Evolutionary conservation across 2,888 invertebrate genomes (phyloP), one percentile per base, ranked within the genome.

Genomic region (Netelia melanura): DNA sequence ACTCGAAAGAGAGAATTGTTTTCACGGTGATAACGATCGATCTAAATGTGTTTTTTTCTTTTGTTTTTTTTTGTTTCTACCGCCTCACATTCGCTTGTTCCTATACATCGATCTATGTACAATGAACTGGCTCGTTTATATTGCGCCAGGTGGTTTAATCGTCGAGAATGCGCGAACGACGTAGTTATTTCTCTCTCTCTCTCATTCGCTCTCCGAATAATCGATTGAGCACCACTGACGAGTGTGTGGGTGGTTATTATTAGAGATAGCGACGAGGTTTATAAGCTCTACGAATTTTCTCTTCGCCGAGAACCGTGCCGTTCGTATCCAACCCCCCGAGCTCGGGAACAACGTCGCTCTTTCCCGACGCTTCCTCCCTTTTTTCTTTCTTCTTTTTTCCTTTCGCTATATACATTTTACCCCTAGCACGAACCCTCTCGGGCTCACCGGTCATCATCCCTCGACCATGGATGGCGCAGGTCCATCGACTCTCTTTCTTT

Each of bases 161-260:
- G 76, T 58, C 56, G 70, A 43, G 62, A 58, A 76, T 61, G 71
- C 65, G 17, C 68, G 67, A 78, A 72, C 43, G 10, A 21, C 21
- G 14, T 11, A 17, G 44, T 44, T 64, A 64, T 30, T 5, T 30
- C 30, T 30, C 30, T 30, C 30, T 30, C 6, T 30, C 30, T 5
- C 30, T 30, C 30, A 5, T 5, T 30, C 30, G 0, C 30, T 30
- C 30, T 30, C 30, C 17, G 17, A 17, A 17, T 56, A 64, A 84
- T 87, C 84, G 81, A 86, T 87, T 87, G 85, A 86, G 86, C 83
- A 81, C 79, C 86, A 82, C 86, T 85, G 85, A 61, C 64, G 44
- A 54, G 65, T 70, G 84, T 86, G 87, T 83, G 81, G 87, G 86
- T 83, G 87, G 84, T 86, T 86, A 87, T 87, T 87, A 86, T 84